Evolutionary conservation across 2,113 vertebrate species (phyloP).

Genomic region (Carassius gibelio): DNA sequence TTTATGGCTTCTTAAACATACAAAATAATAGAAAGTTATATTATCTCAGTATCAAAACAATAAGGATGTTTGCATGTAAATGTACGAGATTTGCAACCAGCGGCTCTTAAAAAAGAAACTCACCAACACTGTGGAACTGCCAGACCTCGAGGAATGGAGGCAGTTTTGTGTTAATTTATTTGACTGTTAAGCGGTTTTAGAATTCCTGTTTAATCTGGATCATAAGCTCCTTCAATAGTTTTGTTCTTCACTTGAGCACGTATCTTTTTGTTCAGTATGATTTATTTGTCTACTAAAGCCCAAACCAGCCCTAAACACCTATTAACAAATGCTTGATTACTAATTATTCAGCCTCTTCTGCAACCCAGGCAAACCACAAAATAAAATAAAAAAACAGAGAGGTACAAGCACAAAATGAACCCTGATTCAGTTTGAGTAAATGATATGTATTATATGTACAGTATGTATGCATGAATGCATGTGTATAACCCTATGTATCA

Average conservation of each 20-base stretch:
- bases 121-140: neutral
- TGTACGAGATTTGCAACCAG: neutral
- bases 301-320: slow-evolving; percentile 11
- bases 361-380: neutral
- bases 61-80: neutral
- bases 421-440: neutral
- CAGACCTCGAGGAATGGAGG: neutral
- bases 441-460: neutral
- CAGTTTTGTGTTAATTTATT: slow-evolving; percentile 39
- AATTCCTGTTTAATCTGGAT: slow-evolving; percentile 16
- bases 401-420: neutral
- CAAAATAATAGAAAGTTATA: neutral
- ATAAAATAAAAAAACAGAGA: neutral
- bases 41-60: neutral
- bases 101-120: slow-evolving; percentile 8
- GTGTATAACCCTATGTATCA: neutral
- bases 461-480: neutral
- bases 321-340: slow-evolving; percentile 21
- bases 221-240: slow-evolving; percentile 8
- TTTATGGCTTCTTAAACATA: neutral
- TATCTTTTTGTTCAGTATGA: neutral
- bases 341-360: neutral
- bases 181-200: slow-evolving; percentile 13
- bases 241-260: neutral
- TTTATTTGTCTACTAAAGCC: neutral